Conservation (phyloP, 1,140 invertebrate genomes). For the Polyergus mexicanus region DNA sequence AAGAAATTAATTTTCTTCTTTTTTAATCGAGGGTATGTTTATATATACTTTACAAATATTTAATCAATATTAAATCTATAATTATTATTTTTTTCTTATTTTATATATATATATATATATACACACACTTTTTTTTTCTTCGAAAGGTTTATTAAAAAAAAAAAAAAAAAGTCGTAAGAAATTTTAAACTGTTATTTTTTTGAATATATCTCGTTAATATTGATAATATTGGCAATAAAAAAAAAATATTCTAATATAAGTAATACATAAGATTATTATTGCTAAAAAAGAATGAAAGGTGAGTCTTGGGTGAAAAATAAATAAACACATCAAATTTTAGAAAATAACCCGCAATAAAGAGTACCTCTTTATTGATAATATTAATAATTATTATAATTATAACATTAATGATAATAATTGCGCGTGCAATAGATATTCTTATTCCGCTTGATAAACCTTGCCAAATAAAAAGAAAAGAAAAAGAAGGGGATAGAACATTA, state of each 20-base stretch:
- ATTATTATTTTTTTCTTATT: too few relatives aligned
- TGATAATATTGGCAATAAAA: constrained; percentile 20
- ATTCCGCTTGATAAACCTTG: constrained; percentile 77
- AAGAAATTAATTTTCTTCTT: too few relatives aligned
- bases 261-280: neutral
- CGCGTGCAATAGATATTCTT: constrained; percentile 58
- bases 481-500: constrained; percentile 54
- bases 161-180: too few relatives aligned
- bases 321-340: constrained; percentile 69
- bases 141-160: too few relatives aligned
- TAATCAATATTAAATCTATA: too few relatives aligned
- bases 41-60: neutral
- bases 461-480: constrained; percentile 66
- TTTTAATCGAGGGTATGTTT: neutral
- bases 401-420: constrained; percentile 73
- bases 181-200: neutral
- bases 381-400: constrained; percentile 76
- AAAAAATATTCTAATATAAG: neutral
- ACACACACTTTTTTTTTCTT: too few relatives aligned
- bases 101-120: too few relatives aligned
- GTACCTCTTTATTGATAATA: constrained; percentile 80
- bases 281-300: constrained; percentile 25
- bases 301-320: constrained; percentile 33
- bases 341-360: constrained; percentile 85
- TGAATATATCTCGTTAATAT: neutral